These are phyloP conservation scores for Paratilapia polleni DNA, from an alignment of 2,113 vertebrate species.

Conservation along the genomic window DNA sequence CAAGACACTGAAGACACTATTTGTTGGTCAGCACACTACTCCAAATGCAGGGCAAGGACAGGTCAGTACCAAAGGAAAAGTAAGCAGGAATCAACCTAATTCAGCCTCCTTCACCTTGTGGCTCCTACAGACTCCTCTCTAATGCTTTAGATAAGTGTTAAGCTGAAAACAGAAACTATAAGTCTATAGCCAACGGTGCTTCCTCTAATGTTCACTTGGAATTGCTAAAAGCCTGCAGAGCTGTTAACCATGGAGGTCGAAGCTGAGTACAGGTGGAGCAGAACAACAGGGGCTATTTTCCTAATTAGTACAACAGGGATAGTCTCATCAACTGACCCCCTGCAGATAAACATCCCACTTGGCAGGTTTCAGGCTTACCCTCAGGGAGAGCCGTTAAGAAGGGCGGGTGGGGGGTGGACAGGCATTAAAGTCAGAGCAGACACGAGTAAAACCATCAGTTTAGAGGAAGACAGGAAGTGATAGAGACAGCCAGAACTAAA, in stretches of 20 bases:
- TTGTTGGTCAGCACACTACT: neutral
- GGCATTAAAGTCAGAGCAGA: neutral
- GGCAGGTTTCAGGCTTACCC: constrained; percentile 11
- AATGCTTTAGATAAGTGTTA: neutral
- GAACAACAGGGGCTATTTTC: constrained; percentile 15
- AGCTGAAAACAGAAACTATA: neutral
- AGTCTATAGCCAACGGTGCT: neutral
- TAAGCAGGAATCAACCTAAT: constrained; percentile 5
- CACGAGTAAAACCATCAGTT: neutral
- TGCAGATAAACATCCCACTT: constrained; percentile 46
- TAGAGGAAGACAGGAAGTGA: neutral
- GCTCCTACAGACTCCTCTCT: neutral
- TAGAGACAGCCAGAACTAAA: neutral
- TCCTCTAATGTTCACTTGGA: neutral
- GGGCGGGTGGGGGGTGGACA: neutral
- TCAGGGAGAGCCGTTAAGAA: neutral
- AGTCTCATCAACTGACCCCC: constrained; percentile 56
- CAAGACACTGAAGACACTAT: neutral
- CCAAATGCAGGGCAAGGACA: neutral
- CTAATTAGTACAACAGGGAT: constrained; percentile 40
- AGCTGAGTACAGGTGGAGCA: constrained; percentile 6
- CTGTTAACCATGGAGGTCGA: neutral
- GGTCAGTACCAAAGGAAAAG: constrained; percentile 23
- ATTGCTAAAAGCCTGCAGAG: neutral
- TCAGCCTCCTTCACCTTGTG: neutral